Base-by-base conservation (phyloP, 2,888 invertebrate genomes). In the Lycaena phlaeas region DNA sequence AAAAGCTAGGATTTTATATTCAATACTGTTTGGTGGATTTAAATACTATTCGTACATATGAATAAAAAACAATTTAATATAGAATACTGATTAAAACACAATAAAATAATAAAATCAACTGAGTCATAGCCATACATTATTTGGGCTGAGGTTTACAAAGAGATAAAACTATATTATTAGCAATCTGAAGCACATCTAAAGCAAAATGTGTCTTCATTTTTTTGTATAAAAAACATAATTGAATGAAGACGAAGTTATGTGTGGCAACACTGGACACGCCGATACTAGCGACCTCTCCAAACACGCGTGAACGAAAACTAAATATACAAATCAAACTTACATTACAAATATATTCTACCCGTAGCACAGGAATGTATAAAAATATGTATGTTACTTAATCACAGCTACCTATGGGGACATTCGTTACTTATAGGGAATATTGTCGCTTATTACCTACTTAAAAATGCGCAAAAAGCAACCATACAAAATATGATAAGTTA, bases 301-400 rank as follows among this genome's bases (percentile, higher is more conserved):
- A n/a, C n/a, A 22, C 22, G 9, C 5, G 2, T 22, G 2, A 22
- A 22, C 6, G 22, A 10, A 6, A 12, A 22, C 34, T 18, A 22
- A 22, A 34, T 34, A 34, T 28, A 28, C 17, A 38, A 22, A 28
- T 11, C 6, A 14, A 34, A 27, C 29, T 17, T 36, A 39, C 7
- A 25, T 12, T 36, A n/a, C 6, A 17, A 25, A n/a, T 12, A 38
- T n/a, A 40, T 29, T 26, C 27, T 73, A 82, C 82, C 82, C 81
- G 81, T 81, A 77, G 61, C 61, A 57, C 57, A 77, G 82, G 81
- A 82, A 82, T 82, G 81, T 81, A 81, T 57, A 77, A 77, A 78
- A 78, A 79, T 81, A 78, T 68, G 67, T n/a, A n/a, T 68, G 66
- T 67, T 64, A 68, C 53, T 61, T 57, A 66, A 78, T 75, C 77